Evolutionary conservation across 1,140 invertebrate species (phyloP).

Genomic region (Centruroides sculpturatus): DNA sequence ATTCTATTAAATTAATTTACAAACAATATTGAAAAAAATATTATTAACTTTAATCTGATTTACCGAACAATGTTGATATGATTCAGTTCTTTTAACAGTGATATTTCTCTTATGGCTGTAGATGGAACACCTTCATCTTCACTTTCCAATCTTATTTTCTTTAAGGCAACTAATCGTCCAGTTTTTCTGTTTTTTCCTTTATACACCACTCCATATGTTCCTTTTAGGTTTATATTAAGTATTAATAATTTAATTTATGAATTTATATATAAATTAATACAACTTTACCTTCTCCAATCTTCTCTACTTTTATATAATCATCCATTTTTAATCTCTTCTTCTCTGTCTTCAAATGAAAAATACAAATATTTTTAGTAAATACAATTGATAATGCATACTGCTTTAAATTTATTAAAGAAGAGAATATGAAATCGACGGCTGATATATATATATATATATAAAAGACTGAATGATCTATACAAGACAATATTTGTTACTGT

Average conservation of each 20-base stretch:
- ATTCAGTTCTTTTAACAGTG: conserved; percentile 72
- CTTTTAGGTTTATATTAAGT: too few relatives aligned
- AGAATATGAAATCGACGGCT: too few relatives aligned
- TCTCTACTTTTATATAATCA: conserved; percentile 83
- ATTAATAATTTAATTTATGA: too few relatives aligned
- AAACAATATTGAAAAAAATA: too few relatives aligned
- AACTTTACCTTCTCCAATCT: conserved; percentile 72
- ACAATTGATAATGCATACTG: too few relatives aligned
- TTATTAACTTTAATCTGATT: not conserved
- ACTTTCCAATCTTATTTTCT: conserved; percentile 82
- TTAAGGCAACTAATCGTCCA: conserved; percentile 83
- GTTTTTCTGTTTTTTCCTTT: conserved; percentile 75
- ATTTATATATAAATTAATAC: not conserved
- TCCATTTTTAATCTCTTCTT: conserved; percentile 31
- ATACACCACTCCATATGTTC: conserved; percentile 87
- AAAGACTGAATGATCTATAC: too few relatives aligned
- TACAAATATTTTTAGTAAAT: too few relatives aligned
- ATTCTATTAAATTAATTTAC: too few relatives aligned
- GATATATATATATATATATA: too few relatives aligned
- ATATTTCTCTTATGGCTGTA: conserved; percentile 88
- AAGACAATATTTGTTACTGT: too few relatives aligned
- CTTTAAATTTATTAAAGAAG: too few relatives aligned
- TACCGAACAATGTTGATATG: conserved; percentile 77
- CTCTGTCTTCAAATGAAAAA: too few relatives aligned
- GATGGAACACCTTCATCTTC: conserved; percentile 92